Evolutionary conservation across 2,113 vertebrate genomes (phyloP).

Genomic region (Oenanthe oenanthe): DNA sequence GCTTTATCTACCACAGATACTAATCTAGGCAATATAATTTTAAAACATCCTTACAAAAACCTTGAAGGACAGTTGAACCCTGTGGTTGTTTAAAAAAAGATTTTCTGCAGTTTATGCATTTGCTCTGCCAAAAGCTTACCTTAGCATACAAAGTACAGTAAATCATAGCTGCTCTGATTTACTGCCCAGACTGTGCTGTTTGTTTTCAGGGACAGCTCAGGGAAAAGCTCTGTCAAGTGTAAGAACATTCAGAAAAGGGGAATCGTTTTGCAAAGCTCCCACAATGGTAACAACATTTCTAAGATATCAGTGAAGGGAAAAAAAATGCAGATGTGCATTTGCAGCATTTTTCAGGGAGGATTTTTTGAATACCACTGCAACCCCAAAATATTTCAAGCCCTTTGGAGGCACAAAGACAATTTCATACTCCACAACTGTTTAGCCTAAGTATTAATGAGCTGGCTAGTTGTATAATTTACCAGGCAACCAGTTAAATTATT

Average conservation of each 20-base stretch:
- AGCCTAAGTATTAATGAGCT: neutral
- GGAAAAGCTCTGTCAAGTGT: conserved; percentile 16
- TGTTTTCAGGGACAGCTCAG: conserved; percentile 47
- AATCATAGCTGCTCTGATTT: conserved; percentile 68
- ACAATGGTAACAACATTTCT: neutral
- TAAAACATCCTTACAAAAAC: conserved; percentile 61
- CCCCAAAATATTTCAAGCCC: neutral
- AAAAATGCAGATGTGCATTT: neutral
- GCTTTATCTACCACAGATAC: conserved; percentile 66
- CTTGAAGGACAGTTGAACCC: conserved; percentile 63
- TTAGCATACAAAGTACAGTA: conserved; percentile 68
- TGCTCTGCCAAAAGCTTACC: conserved; percentile 74
- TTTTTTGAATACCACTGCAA: neutral
- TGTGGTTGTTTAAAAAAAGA: conserved; percentile 45
- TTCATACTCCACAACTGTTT: neutral
- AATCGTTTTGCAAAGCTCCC: neutral
- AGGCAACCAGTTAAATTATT: neutral
- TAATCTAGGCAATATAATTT: conserved; percentile 69
- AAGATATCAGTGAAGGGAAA: neutral
- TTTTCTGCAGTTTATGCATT: conserved; percentile 69
- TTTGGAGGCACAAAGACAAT: neutral
- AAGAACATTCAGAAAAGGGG: neutral
- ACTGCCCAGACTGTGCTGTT: conserved; percentile 33
- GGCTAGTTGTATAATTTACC: neutral
- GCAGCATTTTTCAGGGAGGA: neutral